Percentiles rank a stretch among this genome's conserved stretches.
These are phyloP conservation scores for Scortum barcoo DNA, from an alignment of 2,113 vertebrate species.

Conservation along the genomic window DNA sequence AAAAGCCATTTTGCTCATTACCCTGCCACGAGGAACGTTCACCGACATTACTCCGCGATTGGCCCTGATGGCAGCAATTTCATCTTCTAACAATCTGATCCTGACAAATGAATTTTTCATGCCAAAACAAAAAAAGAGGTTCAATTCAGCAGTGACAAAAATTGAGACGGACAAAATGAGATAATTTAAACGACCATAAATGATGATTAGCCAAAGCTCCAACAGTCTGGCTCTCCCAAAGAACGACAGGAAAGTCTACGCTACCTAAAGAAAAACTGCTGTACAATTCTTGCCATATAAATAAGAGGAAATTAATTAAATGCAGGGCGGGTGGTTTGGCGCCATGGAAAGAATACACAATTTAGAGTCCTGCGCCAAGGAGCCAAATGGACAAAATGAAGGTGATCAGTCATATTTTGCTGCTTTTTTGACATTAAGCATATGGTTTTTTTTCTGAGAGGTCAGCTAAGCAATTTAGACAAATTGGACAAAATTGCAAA, in stretches of 20 bases:
- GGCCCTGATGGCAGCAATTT: conserved; percentile 82
- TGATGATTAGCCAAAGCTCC: conserved; percentile 77
- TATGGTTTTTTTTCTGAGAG: conserved; percentile 86
- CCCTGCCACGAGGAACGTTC: conserved; percentile 65
- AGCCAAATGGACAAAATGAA: conserved; percentile 89
- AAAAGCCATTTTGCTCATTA: conserved; percentile 78
- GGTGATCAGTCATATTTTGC: conserved; percentile 93
- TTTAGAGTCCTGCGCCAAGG: conserved; percentile 85
- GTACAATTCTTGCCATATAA: conserved; percentile 84
- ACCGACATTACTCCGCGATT: conserved; percentile 78
- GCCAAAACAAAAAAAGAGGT: conserved; percentile 4
- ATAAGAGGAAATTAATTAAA: conserved; percentile 95
- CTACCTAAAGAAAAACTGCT: conserved; percentile 81
- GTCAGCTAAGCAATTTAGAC: conserved; percentile 90
- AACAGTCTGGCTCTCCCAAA: conserved; percentile 74
- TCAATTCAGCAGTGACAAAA: conserved; percentile 65
- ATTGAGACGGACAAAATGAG: conserved; percentile 62
- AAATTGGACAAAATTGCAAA: conserved; percentile 93
- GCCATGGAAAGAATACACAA: conserved; percentile 91
- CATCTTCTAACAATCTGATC: conserved; percentile 78
- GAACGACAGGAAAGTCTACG: conserved; percentile 86
- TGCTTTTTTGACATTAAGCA: conserved; percentile 89
- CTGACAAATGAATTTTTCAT: conserved; percentile 77
- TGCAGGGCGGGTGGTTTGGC: conserved; percentile 88
- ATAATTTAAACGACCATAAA: conserved; percentile 72